Base-by-base conservation (phyloP, 2,797 vertebrate genomes). In the Aulostomus chinensis region DNA sequence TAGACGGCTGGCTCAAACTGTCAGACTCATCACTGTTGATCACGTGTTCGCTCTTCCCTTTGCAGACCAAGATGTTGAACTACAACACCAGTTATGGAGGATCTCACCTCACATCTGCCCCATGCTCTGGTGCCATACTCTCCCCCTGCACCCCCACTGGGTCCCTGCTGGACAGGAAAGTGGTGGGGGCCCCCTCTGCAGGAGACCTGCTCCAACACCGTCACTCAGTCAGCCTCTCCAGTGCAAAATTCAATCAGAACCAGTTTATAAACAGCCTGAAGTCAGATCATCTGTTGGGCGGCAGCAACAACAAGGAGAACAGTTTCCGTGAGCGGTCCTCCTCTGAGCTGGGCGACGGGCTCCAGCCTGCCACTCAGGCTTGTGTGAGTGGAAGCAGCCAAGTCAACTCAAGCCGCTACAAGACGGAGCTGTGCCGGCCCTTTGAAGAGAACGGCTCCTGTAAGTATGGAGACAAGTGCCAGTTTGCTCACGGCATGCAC, bases 151-250 rank as follows among this genome's bases (percentile, higher is more conserved):
- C 35, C 50, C 76, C 91, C 28, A 60, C 86, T 48, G 89, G 87
- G 73, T 86, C 90, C 85, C 87, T 93, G 86, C 88, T 93, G 91
- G 93, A 94, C 92, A 94, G 92, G 84, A 93, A 93, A 73, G 92
- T 88, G 7, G 92, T 91, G 75, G 93, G 93, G 68, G 89, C 89
- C 64, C 89, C 93, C 21, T 88, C 92, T 10, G 46, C 49, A 20
- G 54, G 35, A 39, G 90, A 81, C 65, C 81, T 88, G 31, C 92
- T 92, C 60, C 88, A 92, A 53, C 90, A 92, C 32, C 86, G 92
- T 71, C 93, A 94, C 76, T 94, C 93, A 0, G 89, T 93, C 69
- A 93, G 89, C 45, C 76, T 92, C 66, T 54, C 68, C 15, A 85
- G 85, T 68, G 81, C 91, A 72, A 94, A 93, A 71, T 92, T 93